These are phyloP conservation scores for Sabellastarte sp. DNA, from an alignment of 2,888 invertebrate species.

Conservation along the genomic window DNA sequence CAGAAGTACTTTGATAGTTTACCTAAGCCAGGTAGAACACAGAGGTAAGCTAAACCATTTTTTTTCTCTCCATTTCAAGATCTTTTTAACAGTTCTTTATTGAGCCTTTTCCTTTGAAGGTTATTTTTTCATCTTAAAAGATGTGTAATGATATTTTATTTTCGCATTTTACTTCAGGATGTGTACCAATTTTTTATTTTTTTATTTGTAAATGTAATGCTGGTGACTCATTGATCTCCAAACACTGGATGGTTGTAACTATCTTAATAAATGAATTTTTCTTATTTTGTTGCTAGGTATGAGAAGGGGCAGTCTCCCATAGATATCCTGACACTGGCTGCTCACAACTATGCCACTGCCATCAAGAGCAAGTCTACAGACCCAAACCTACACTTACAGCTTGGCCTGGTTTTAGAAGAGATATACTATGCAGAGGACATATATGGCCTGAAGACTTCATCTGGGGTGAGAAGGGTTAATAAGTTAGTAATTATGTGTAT, in stretches of 20 bases:
- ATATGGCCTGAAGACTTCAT: slow-evolving; percentile 48
- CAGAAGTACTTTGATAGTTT: slow-evolving; percentile 39
- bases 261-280: too few species aligned
- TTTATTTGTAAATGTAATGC: not conserved
- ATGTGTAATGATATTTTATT: too few species aligned
- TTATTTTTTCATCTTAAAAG: too few species aligned
- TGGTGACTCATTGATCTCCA: not conserved
- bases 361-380: slow-evolving; percentile 50
- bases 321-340: slow-evolving; percentile 43
- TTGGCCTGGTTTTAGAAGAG: slow-evolving; percentile 53
- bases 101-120: too few species aligned
- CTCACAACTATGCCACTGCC: slow-evolving; percentile 47
- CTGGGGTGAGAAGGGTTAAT: too few species aligned
- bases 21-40: slow-evolving; percentile 6
- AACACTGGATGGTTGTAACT: too few species aligned
- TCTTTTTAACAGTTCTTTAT: too few species aligned
- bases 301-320: slow-evolving; percentile 45
- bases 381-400: slow-evolving; percentile 45
- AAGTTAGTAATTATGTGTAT: too few species aligned
- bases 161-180: too few species aligned
- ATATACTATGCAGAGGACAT: slow-evolving; percentile 53
- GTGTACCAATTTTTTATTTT: not conserved
- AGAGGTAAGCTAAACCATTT: not conserved
- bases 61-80: too few species aligned
- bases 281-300: too few species aligned